Evolutionary conservation across 2,797 vertebrate genomes (phyloP).

Genomic region (Gila robusta): DNA sequence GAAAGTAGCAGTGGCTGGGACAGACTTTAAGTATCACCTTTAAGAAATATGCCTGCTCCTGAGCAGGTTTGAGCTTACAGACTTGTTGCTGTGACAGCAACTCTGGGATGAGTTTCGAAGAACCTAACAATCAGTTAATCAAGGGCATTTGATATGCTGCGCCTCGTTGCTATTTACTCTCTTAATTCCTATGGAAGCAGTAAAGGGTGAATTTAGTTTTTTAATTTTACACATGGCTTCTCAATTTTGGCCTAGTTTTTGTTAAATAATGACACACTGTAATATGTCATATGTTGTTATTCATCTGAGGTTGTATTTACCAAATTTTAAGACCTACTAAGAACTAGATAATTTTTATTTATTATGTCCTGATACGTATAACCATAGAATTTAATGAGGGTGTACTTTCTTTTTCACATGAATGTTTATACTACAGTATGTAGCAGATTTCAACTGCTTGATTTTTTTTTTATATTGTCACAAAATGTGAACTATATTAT

Average conservation of each 20-base stretch:
- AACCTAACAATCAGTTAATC: background rate
- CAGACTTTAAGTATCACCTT: no score
- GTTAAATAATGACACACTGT: background rate
- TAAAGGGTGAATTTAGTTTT: background rate
- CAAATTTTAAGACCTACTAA: background rate
- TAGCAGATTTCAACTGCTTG: background rate
- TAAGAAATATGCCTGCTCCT: no score
- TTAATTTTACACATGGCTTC: no score
- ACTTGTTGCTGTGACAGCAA: no score
- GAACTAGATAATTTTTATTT: no score
- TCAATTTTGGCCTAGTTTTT: background rate
- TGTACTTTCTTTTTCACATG: background rate
- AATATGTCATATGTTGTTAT: background rate
- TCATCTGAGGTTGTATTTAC: background rate
- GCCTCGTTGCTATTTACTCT: background rate
- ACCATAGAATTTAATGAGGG: background rate
- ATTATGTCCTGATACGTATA: background rate
- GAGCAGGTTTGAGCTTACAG: no score
- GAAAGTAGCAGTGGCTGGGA: no score
- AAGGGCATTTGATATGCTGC: background rate
- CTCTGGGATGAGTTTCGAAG: no score
- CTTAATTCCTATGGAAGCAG: background rate
- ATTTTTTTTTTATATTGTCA: background rate
- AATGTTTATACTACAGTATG: background rate
- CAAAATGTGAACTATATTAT: background rate